phyloP scores from a whole-genome alignment of 2,113 vertebrate genomes.

The Cyanoliseus patagonus region DNA sequence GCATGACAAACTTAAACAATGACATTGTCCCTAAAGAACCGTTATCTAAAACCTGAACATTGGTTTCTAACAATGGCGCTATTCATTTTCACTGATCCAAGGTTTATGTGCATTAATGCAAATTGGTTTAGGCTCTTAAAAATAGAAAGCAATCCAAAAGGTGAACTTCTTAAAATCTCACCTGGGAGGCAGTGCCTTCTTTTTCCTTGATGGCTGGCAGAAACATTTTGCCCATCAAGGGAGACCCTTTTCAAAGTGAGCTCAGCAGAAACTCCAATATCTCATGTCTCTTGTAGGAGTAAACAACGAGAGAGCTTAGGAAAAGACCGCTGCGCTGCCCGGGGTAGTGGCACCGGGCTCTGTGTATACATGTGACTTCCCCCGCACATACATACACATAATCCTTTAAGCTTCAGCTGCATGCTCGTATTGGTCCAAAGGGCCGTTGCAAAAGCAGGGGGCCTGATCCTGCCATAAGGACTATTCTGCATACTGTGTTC shows the following conservation, averaged over 20 bases:
- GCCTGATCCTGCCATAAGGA: background rate
- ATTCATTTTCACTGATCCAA: background rate
- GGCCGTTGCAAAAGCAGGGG: background rate
- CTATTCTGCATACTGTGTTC: rapidly evolving
- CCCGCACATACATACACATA: background rate
- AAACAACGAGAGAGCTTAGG: background rate
- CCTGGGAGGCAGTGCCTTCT: slow-evolving; percentile 19
- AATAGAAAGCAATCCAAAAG: background rate
- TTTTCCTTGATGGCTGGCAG: background rate
- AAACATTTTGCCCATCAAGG: slow-evolving; percentile 13
- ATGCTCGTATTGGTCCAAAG: background rate
- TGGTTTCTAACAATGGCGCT: background rate
- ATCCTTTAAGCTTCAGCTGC: slow-evolving; percentile 36
- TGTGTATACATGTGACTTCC: slow-evolving; percentile 61
- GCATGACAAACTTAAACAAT: background rate
- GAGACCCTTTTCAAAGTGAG: background rate
- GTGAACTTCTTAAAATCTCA: slow-evolving; percentile 8
- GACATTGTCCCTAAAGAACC: background rate
- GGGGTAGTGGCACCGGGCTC: background rate
- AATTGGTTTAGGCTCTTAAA: background rate
- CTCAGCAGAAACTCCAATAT: background rate
- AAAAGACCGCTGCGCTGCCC: background rate
- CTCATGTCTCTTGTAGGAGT: background rate
- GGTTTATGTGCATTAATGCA: background rate
- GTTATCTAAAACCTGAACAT: background rate